These are phyloP conservation scores for Hoplias malabaricus DNA, from an alignment of 2,113 vertebrate species.

Conservation along the genomic window DNA sequence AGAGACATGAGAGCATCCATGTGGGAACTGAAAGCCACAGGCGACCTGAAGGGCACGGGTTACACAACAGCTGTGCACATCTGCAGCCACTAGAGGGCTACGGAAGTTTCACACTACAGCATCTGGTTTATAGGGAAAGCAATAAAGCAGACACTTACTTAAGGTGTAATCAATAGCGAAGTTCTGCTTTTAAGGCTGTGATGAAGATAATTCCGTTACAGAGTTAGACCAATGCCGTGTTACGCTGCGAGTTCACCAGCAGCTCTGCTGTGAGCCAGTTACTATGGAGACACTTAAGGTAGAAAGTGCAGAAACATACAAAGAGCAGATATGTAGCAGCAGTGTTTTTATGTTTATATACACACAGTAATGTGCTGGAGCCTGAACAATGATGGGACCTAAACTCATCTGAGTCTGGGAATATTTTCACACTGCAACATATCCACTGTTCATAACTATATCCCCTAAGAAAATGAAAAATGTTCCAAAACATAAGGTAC, in stretches of 20 bases:
- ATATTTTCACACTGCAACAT: too few species aligned
- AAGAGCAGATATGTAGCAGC: not conserved
- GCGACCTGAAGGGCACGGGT: not conserved
- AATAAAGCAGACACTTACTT: not conserved
- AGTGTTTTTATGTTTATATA: constrained; percentile 15
- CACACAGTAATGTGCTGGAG: constrained; percentile 4
- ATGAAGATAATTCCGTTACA: not conserved
- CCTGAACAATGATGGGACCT: constrained; percentile 6
- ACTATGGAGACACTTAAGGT: constrained; percentile 42
- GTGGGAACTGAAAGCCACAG: not conserved
- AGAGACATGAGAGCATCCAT: not conserved
- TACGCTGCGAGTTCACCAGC: not conserved
- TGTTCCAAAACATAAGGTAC: too few species aligned
- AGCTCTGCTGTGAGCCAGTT: constrained; percentile 16
- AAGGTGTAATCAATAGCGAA: not conserved
- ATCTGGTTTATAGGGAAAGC: not conserved
- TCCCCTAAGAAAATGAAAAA: too few species aligned
- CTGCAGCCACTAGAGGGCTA: constrained; percentile 31
- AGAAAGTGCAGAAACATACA: not conserved
- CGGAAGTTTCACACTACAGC: not conserved
- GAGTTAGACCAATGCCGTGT: not conserved
- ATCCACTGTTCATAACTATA: too few species aligned
- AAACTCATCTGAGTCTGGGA: not conserved
- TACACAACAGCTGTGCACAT: not conserved
- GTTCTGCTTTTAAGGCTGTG: not conserved